Conservation (phyloP, 1,140 invertebrate genomes). For the Apis mellifera region Amel_HAv3.1 CM009945.2:8546001-8546500, state of each 20-base stretch:
- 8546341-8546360: no score
- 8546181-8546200: background rate
- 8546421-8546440: no score
- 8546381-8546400: no score
- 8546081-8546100: background rate
- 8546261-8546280: background rate
- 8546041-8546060: no score
- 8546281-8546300: background rate
- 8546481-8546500: background rate
- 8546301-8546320: no score
- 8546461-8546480: background rate
- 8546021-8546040: background rate
- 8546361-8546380: no score
- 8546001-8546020: background rate
- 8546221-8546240: conserved; percentile 41
- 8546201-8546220: conserved; percentile 3
- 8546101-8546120: no score
- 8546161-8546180: background rate
- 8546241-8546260: background rate
- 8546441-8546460: no score
- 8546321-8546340: no score
- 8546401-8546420: no score
- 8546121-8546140: background rate
- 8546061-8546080: no score
- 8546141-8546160: background rate